These are phyloP conservation scores for Rhinatrema bivittatum DNA, from an alignment of 2,797 vertebrate genomes.

Conservation along the genomic window DNA sequence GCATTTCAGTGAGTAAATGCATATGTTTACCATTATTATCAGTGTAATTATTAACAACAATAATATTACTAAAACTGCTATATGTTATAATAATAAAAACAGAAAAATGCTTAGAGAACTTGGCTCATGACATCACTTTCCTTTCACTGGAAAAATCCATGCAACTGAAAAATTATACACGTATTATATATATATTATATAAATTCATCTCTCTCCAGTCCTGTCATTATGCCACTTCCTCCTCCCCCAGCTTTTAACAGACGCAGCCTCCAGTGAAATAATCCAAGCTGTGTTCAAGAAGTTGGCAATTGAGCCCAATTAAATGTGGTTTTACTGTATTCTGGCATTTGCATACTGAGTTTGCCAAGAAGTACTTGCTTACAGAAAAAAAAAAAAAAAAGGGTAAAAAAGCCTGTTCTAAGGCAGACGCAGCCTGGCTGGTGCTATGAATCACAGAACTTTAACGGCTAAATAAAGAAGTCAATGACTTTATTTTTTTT, in stretches of 20 bases:
- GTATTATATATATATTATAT: too few species aligned
- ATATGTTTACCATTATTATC: constrained; percentile 66
- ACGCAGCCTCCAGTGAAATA: constrained; percentile 70
- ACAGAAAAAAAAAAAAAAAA: constrained; percentile 33
- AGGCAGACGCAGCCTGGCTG: constrained; percentile 49
- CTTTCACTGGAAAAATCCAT: constrained; percentile 49
- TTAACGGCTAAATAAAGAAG: constrained; percentile 41
- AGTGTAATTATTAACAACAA: constrained; percentile 71
- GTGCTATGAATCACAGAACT: constrained; percentile 39
- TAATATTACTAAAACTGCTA: constrained; percentile 69
- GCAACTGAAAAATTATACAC: too few species aligned
- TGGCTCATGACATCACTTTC: constrained; percentile 59
- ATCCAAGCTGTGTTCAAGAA: constrained; percentile 74
- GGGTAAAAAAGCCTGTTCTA: constrained; percentile 19
- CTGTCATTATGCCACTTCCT: constrained; percentile 68
- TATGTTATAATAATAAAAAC: too few species aligned
- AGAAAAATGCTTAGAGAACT: too few species aligned
- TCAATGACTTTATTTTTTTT: constrained; percentile 5
- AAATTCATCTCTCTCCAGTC: constrained; percentile 60
- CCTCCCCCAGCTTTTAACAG: constrained; percentile 69
- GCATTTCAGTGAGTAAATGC: constrained; percentile 52
- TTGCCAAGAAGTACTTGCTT: constrained; percentile 70
- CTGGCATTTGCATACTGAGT: constrained; percentile 69
- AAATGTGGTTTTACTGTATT: constrained; percentile 75
- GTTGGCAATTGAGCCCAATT: constrained; percentile 74